Conservation (phyloP, 2,113 vertebrate genomes). For the Cephalopholis sonnerati region DNA sequence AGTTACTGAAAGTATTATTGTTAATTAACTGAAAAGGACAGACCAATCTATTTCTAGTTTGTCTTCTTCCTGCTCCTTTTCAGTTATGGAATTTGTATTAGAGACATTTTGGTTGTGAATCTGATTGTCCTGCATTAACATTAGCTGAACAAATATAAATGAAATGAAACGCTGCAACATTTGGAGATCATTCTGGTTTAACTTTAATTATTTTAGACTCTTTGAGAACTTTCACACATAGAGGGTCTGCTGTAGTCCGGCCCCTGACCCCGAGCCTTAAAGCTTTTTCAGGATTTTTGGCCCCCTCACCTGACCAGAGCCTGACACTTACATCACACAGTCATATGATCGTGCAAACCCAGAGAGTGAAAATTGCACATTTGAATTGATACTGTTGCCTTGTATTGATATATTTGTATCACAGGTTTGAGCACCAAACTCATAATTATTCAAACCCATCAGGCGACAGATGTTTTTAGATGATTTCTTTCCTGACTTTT, state of each 20-base stretch:
- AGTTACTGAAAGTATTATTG: too few relatives aligned
- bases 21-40: too few relatives aligned
- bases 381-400: not conserved
- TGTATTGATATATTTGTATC: not conserved
- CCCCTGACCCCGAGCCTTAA: slow-evolving; percentile 30
- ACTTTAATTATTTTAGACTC: not conserved
- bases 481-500: not conserved
- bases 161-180: not conserved
- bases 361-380: slow-evolving; percentile 17
- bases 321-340: slow-evolving; percentile 47
- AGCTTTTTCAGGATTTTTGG: slow-evolving; percentile 34
- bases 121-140: too few relatives aligned
- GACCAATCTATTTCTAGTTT: too few relatives aligned
- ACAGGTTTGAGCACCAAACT: not conserved
- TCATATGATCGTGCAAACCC: slow-evolving; percentile 54
- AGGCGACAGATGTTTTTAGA: not conserved
- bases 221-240: slow-evolving; percentile 7
- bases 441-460: not conserved
- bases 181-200: not conserved
- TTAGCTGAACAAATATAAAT: too few relatives aligned
- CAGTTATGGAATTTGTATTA: too few relatives aligned
- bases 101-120: too few relatives aligned
- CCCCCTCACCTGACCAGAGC: slow-evolving; percentile 46
- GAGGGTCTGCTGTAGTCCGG: not conserved
- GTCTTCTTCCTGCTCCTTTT: too few relatives aligned